Evolutionary conservation across 2,888 invertebrate species (phyloP), one percentile per base, ranked within the genome.

Genomic region (Alloscopus bannaensis): DNA sequence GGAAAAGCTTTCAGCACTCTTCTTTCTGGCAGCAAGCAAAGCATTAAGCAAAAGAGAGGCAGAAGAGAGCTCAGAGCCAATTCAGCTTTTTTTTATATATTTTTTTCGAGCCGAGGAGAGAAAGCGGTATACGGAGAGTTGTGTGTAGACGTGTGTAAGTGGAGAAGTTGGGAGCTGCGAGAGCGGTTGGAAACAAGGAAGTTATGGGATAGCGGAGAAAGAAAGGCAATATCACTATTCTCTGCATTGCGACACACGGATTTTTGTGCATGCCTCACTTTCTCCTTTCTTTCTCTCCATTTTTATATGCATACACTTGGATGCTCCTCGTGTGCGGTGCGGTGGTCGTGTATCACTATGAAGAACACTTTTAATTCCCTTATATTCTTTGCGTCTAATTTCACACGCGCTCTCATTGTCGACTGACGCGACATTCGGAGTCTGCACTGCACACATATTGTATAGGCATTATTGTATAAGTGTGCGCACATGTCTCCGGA

Each of bases 211-310:
- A 71, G 60, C 47, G n/a, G n/a, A n/a, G n/a, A n/a, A n/a, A n/a
- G 36, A 65, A 70, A 71, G 60, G 78, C 78, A 71, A 79, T 72
- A 79, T n/a, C n/a, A 71, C 78, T 79, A 79, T 79, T 79, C 78
- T 79, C 78, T 79, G 78, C 78, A 79, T 79, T 79, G 78, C 78
- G 78, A 79, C 78, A 79, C 78, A 79, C 71, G 78, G 78, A 79
- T 79, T 79, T 57, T 79, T 79, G 78, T 79, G 78, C 71, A 79
- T 79, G 78, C 78, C 71, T 79, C 78, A 59, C 72, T 60, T 66
- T 68, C 47, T 36, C 36, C 13, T 13, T 13, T 36, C 36, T 8
- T 36, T 36, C 36, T 6, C 13, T 13, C 13, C 36, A 36, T 47
- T n/a, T 47, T 18, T 55, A 13, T 36, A 22, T 40, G 40, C 60